These are phyloP conservation scores for Siniperca obscura DNA, from an alignment of 2,797 vertebrate species.

Conservation along the genomic window DNA sequence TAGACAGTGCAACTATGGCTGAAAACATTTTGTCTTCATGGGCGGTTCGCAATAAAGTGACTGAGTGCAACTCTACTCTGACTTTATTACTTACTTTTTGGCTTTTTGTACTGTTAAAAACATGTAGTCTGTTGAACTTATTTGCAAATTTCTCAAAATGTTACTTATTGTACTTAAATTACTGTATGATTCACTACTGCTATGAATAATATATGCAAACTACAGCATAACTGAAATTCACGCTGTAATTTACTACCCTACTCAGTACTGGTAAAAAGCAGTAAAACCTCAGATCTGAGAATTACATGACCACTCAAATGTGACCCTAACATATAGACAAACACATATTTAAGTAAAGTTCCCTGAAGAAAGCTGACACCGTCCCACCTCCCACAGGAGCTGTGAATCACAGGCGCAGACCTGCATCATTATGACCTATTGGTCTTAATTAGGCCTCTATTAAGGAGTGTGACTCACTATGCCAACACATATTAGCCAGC, in stretches of 20 bases:
- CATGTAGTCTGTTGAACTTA: neutral
- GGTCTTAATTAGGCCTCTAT: slow-evolving; percentile 54
- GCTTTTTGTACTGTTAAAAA: neutral
- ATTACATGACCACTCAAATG: neutral
- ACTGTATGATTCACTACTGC: too few species aligned
- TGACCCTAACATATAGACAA: neutral
- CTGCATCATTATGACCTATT: slow-evolving; percentile 44
- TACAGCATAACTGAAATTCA: neutral
- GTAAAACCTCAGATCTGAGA: neutral
- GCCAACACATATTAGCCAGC: slow-evolving; percentile 29
- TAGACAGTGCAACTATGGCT: too few species aligned
- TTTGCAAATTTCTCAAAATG: too few species aligned
- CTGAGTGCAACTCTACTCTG: neutral
- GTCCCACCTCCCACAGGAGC: slow-evolving; percentile 22
- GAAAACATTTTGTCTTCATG: neutral
- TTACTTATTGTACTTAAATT: too few species aligned
- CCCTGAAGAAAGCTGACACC: neutral
- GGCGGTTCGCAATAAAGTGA: neutral
- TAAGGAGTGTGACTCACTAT: slow-evolving; percentile 21
- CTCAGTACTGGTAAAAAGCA: neutral
- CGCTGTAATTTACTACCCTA: neutral
- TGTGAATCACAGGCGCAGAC: slow-evolving; percentile 17
- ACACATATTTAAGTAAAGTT: neutral
- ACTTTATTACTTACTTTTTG: neutral
- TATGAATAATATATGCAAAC: neutral